Percentiles rank a stretch among this genome's conserved stretches.
phyloP scores from a whole-genome alignment of 2,113 vertebrate species.

The Zapornia atra region DNA sequence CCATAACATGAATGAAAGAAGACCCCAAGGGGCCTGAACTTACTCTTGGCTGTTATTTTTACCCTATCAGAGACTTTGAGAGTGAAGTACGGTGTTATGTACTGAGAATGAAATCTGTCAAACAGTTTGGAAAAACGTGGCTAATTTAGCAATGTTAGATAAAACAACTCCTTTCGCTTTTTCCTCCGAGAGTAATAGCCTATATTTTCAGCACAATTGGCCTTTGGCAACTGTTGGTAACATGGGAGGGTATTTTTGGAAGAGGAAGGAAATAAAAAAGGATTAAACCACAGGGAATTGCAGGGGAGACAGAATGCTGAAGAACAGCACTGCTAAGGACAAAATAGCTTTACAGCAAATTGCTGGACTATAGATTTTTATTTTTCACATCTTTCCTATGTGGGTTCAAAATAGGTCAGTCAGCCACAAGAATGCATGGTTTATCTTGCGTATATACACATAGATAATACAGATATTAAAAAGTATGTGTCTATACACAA shows the following conservation, averaged over 20 bases:
- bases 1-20: not conserved
- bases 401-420: not conserved
- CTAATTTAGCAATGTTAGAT: slow-evolving; percentile 46
- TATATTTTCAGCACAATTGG: slow-evolving; percentile 50
- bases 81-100: slow-evolving; percentile 16
- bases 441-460: not conserved
- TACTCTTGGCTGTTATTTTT: slow-evolving; percentile 32
- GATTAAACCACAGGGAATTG: slow-evolving; percentile 37
- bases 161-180: not conserved
- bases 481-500: not conserved
- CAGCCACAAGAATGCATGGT: not conserved
- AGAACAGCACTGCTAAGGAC: not conserved
- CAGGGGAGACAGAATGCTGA: not conserved
- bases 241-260: slow-evolving; percentile 54
- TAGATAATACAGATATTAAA: not conserved
- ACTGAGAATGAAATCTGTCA: slow-evolving; percentile 47
- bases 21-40: not conserved
- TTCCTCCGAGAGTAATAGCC: slow-evolving; percentile 39
- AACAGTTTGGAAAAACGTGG: slow-evolving; percentile 42
- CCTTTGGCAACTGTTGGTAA: slow-evolving; percentile 55
- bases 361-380: not conserved
- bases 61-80: not conserved
- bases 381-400: not conserved
- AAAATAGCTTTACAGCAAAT: slow-evolving; percentile 8
- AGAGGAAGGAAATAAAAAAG: slow-evolving; percentile 44